Evolutionary conservation across 1,140 invertebrate species (phyloP).

Genomic region (Drosophila melanogaster): Release_6_plus_ISO1_MT NT_037436.4:18382501-18383000

Average conservation of each 20-base stretch:
- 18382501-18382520: conserved; percentile 84
- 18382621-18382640: conserved; percentile 26
- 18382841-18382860: conserved; percentile 72
- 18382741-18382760: conserved; percentile 22
- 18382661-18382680: conserved; percentile 38
- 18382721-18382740: conserved; percentile 65
- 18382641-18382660: conserved; percentile 5
- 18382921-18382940: conserved; percentile 1
- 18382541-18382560: conserved; percentile 73
- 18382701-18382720: conserved; percentile 77
- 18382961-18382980: no score
- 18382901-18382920: conserved; percentile 47
- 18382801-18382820: conserved; percentile 70
- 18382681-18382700: conserved; percentile 73
- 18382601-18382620: conserved; percentile 33
- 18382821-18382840: conserved; percentile 81
- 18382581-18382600: conserved; percentile 72
- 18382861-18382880: conserved; percentile 50
- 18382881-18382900: conserved; percentile 4
- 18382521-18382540: conserved; percentile 84
- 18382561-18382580: conserved; percentile 61
- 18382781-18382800: conserved; percentile 50
- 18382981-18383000: no score
- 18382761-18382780: conserved; percentile 4
- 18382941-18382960: not conserved